These are phyloP conservation scores for Pimephales promelas DNA, from an alignment of 2,113 vertebrate species.

Conservation along the genomic window DNA sequence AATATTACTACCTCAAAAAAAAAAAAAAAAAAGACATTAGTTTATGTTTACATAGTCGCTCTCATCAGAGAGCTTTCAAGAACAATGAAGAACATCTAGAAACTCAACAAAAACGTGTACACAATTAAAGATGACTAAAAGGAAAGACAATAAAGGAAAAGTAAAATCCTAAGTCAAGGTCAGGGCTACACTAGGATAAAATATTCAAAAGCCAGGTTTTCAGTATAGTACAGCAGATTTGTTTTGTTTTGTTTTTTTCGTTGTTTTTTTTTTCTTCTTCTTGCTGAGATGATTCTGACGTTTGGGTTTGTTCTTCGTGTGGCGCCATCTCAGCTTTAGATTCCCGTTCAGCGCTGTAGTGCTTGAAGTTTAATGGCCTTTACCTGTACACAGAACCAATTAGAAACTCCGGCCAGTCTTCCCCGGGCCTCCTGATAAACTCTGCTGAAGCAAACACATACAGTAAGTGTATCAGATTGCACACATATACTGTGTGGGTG, in stretches of 20 bases:
- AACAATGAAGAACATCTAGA: constrained; percentile 71
- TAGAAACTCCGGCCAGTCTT: constrained; percentile 91
- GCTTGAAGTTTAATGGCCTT: constrained; percentile 82
- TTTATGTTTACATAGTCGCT: constrained; percentile 58
- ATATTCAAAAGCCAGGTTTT: constrained; percentile 73
- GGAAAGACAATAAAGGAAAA: constrained; percentile 30
- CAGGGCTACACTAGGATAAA: constrained; percentile 69
- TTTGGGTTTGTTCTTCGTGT: constrained; percentile 58
- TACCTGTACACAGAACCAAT: constrained; percentile 83
- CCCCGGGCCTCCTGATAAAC: constrained; percentile 91
- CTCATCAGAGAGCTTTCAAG: constrained; percentile 74
- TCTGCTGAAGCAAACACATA: constrained; percentile 73
- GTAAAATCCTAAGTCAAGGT: constrained; percentile 60
- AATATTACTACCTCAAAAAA: constrained; percentile 70
- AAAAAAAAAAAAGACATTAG: constrained; percentile 62
- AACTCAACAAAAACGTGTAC: constrained; percentile 66
- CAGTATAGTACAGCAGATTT: constrained; percentile 87
- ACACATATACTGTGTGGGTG: background rate
- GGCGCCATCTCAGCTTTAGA: constrained; percentile 78
- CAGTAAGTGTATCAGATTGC: constrained; percentile 29
- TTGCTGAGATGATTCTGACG: constrained; percentile 83
- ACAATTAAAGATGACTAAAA: constrained; percentile 64
- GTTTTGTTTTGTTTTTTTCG: constrained; percentile 55
- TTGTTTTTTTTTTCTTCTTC: constrained; percentile 40
- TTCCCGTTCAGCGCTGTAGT: constrained; percentile 72